Base-by-base conservation (phyloP, 2,113 vertebrate genomes). In the Panurus biarmicus region DNA sequence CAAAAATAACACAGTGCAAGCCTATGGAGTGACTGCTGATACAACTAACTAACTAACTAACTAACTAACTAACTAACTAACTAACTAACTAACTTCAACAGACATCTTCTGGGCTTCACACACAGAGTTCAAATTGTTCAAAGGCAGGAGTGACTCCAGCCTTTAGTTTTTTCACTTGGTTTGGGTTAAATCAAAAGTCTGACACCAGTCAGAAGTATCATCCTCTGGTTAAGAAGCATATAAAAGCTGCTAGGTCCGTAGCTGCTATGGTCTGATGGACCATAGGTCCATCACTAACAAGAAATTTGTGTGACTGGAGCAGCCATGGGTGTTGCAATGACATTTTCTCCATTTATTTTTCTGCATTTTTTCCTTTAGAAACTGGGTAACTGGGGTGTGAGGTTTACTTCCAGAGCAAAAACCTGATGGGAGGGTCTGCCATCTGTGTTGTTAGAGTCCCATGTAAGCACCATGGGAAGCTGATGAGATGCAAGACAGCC, bases 231-330 rank as follows among this genome's bases (percentile, higher is more conserved):
- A 79, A 70, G 38, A 61, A 66, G 12, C 42, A 38, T 47, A 70
- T 47, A 73, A 78, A 85, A 95, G 54, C 38, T 75, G 28, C 28
- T n/a, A n/a, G n/a, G n/a, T n/a, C n/a, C n/a, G n/a, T n/a, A n/a
- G n/a, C n/a, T n/a, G n/a, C n/a, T n/a, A n/a, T n/a, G n/a, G n/a
- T n/a, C n/a, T n/a, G n/a, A n/a, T n/a, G n/a, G n/a, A n/a, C n/a
- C n/a, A n/a, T n/a, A n/a, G 7, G 33, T 80, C 23, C 20, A 58
- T 38, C n/a, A 16, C 29, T 65, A 47, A 50, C 12, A 24, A 45
- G 29, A 65, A 47, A 33, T 79, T 44, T 47, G 8, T 57, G 36
- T 40, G 60, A 64, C 29, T 57, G 18, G 73, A 84, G n/a, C 24
- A 79, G 54, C 18, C 33, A 8, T 4, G 28, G 58, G 12, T 35